Evolutionary conservation across 2,888 invertebrate genomes (phyloP), one percentile per base, ranked within the genome.

Genomic region (Ennomos quercinarius): DNA sequence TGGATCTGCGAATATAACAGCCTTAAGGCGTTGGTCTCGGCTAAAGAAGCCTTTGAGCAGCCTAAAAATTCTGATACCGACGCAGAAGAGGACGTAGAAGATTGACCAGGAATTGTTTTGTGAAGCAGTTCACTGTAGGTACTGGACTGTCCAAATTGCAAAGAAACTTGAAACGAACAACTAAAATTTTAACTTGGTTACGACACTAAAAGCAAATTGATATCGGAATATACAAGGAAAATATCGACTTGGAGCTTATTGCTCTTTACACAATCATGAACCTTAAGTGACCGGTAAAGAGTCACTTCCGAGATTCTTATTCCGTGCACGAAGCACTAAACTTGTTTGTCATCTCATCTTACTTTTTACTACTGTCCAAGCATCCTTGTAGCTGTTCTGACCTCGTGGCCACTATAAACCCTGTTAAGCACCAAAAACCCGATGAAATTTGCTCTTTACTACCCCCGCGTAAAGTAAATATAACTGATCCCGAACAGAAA

Each of bases 381-480:
- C 58, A 64, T 64, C 58, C 49, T 59, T 49, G 54, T 41, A 48
- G 44, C 13, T 61, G 58, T 62, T 38, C 63, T 66, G 67, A 65
- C 66, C 69, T 64, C 63, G 61, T 63, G 57, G 46, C 57, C 59
- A 63, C 63, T 59, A 62, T 66, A 63, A 64, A 66, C 68, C 62
- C 59, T 71, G 72, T 74, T 72, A 71, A 78, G 72, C 61, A 64
- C 67, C 66, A 61, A 53, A 68, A 75, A 70, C 70, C 74, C 71
- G 67, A 75, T 70, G 75, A 75, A 79, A 77, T 71, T 74, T 68
- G 64, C 65, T 68, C 72, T 84, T 85, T 85, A 87, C 82, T 84
- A 78, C 68, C 63, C 55, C 45, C 74, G 81, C 82, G 80, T 86
- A 85, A 86, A 86, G 78, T 77, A 81, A 83, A 83, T 83, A 84